These are phyloP conservation scores for Rhopalosiphum padi DNA, from an alignment of 1,140 invertebrate species.

Conservation along the genomic window DNA sequence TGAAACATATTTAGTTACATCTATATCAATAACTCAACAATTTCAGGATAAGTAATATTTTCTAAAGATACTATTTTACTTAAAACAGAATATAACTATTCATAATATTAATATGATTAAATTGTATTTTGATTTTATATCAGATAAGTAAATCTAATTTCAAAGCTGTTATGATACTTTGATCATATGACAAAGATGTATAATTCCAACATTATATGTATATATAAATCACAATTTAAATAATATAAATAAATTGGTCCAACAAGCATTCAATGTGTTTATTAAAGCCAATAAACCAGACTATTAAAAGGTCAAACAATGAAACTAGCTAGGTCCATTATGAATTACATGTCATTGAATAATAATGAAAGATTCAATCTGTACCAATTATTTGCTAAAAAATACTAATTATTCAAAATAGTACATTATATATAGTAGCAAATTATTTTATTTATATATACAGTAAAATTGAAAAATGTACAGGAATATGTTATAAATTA, in stretches of 20 bases:
- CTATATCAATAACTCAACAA: background rate
- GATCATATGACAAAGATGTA: background rate
- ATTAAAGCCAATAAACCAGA: slow-evolving; percentile 50
- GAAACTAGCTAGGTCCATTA: slow-evolving; percentile 1
- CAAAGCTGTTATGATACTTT: background rate
- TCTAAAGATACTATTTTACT: no score
- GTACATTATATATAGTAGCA: background rate
- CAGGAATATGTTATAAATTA: background rate
- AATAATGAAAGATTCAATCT: slow-evolving; percentile 17
- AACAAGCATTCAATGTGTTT: slow-evolving; percentile 42
- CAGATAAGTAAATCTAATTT: background rate
- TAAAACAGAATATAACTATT: background rate
- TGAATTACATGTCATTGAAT: background rate
- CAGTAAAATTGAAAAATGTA: background rate
- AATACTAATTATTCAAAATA: background rate
- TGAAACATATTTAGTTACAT: background rate
- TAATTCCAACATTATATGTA: background rate
- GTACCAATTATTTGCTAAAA: background rate
- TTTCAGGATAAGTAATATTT: background rate
- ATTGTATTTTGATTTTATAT: background rate
- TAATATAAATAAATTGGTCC: slow-evolving; percentile 47
- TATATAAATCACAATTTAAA: background rate
- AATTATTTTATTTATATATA: background rate
- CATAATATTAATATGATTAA: background rate
- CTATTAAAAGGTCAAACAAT: slow-evolving; percentile 51